Conservation (phyloP, 2,797 vertebrate species). For the Epinephelus awoara region DNA sequence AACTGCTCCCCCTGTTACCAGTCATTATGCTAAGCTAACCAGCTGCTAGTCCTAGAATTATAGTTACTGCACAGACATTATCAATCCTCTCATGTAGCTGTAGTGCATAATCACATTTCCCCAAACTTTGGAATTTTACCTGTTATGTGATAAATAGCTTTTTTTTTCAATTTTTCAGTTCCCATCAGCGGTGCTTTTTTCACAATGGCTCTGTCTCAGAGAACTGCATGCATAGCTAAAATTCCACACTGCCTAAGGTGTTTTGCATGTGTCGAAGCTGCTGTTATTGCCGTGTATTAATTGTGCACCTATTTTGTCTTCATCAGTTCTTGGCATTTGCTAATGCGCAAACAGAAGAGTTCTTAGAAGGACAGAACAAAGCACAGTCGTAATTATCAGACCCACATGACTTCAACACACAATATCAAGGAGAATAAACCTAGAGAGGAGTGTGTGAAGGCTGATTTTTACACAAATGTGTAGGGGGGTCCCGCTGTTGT, state of each 20-base stretch:
- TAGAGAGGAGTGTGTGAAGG: constrained; percentile 51
- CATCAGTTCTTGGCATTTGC: constrained; percentile 38
- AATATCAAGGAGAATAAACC: constrained; percentile 51
- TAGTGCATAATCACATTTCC: background rate
- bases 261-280: constrained; percentile 40
- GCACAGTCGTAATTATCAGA: constrained; percentile 59
- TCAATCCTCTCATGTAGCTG: background rate
- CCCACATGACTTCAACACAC: constrained; percentile 44
- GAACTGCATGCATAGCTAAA: constrained; percentile 24
- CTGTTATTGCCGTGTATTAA: constrained; percentile 32
- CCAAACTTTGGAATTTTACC: no score
- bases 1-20: background rate
- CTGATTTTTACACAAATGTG: constrained; percentile 46
- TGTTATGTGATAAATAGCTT: no score
- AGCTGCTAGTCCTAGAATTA: background rate
- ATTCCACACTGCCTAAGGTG: constrained; percentile 3
- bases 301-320: constrained; percentile 36
- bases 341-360: constrained; percentile 26
- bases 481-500: constrained; percentile 60
- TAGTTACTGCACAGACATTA: background rate
- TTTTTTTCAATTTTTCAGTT: background rate
- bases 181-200: background rate
- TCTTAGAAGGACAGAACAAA: constrained; percentile 24
- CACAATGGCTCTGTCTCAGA: constrained; percentile 4
- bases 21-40: background rate